phyloP scores from a whole-genome alignment of 2,888 invertebrate species.

The Venusia cambrica region DNA sequence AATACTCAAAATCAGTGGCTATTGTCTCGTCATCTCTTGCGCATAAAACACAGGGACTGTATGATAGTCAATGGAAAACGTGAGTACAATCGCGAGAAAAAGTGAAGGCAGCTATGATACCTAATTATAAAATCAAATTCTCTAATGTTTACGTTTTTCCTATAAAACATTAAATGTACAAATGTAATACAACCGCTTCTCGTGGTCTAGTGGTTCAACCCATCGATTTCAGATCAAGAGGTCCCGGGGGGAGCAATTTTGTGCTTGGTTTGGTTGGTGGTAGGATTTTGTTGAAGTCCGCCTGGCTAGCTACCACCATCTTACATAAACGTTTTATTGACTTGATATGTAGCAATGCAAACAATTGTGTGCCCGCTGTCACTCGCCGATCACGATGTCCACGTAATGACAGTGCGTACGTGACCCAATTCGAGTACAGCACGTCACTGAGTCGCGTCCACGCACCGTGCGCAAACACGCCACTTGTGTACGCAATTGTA shows the following conservation, averaged over 20 bases:
- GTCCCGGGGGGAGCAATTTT: too few species aligned
- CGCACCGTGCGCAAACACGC: slow-evolving; percentile 56
- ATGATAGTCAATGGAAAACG: slow-evolving; percentile 72
- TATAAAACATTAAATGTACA: too few species aligned
- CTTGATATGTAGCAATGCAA: background rate
- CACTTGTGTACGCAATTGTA: slow-evolving; percentile 45
- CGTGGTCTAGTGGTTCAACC: too few species aligned
- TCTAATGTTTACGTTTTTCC: too few species aligned
- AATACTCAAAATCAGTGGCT: slow-evolving; percentile 42
- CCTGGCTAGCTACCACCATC: too few species aligned
- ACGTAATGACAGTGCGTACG: slow-evolving; percentile 67
- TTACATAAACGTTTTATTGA: too few species aligned
- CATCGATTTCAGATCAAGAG: too few species aligned
- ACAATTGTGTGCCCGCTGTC: slow-evolving; percentile 39
- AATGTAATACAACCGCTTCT: too few species aligned
- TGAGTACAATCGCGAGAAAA: slow-evolving; percentile 56
- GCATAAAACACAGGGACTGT: slow-evolving; percentile 55
- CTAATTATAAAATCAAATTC: too few species aligned
- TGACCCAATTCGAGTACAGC: slow-evolving; percentile 57
- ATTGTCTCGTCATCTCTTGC: slow-evolving; percentile 61
- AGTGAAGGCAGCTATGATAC: too few species aligned
- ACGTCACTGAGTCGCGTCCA: slow-evolving; percentile 34
- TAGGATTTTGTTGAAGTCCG: too few species aligned
- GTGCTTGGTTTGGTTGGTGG: too few species aligned
- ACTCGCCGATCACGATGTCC: slow-evolving; percentile 43